Evolutionary conservation across 2,888 invertebrate genomes (phyloP).

Genomic region (Antheraea assamensis): DNA sequence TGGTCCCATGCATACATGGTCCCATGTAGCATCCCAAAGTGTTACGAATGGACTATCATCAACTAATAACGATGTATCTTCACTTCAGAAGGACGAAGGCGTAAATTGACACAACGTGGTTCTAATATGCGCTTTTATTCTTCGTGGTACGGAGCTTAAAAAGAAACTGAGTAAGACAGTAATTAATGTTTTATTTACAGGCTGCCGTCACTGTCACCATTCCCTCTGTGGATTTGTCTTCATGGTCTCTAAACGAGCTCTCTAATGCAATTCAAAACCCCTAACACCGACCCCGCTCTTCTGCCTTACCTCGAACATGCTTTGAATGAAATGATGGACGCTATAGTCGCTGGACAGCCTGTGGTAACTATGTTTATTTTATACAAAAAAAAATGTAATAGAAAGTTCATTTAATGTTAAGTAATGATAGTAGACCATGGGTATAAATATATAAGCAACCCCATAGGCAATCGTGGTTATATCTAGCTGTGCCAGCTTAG

Average conservation of each 20-base stretch:
- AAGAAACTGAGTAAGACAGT: neutral
- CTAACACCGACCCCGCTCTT: slow-evolving; percentile 43
- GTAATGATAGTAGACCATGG: neutral
- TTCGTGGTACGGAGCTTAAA: neutral
- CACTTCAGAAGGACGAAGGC: neutral
- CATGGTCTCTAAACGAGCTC: slow-evolving; percentile 51
- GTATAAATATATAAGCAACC: neutral
- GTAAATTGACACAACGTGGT: neutral
- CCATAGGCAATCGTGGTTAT: neutral
- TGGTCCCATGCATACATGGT: too few species aligned
- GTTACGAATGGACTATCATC: neutral
- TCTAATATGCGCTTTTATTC: neutral
- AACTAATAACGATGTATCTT: neutral
- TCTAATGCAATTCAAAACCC: slow-evolving; percentile 52
- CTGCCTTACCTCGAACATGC: slow-evolving; percentile 52
- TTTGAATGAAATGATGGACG: slow-evolving; percentile 24
- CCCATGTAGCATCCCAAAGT: neutral
- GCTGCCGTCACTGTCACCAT: slow-evolving; percentile 37
- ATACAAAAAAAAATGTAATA: neutral
- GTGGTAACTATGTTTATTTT: slow-evolving; percentile 39
- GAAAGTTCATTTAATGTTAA: neutral
- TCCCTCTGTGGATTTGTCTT: slow-evolving; percentile 44
- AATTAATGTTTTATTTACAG: slow-evolving; percentile 28
- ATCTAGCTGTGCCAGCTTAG: neutral
- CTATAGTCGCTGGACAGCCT: slow-evolving; percentile 43